These are phyloP conservation scores for Cryptus viduatorius DNA, from an alignment of 2,888 invertebrate genomes.

Conservation along the genomic window DNA sequence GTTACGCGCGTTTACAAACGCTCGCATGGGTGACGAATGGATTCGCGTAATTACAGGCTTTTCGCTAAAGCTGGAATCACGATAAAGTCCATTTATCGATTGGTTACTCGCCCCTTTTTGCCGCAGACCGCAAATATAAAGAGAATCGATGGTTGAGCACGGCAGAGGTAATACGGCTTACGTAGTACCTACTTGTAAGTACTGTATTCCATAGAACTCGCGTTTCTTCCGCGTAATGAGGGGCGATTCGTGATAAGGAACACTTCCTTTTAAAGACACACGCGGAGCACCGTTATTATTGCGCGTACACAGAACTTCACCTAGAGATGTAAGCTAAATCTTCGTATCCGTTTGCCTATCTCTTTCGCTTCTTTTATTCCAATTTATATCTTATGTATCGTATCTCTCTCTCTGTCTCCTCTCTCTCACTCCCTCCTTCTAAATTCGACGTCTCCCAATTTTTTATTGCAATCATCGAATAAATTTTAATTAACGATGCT, in stretches of 20 bases:
- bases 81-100: constrained; percentile 43
- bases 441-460: not conserved
- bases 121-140: not conserved
- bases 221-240: constrained; percentile 55
- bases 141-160: constrained; percentile 7
- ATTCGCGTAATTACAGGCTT: constrained; percentile 45
- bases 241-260: constrained; percentile 65
- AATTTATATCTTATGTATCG: constrained; percentile 8
- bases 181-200: constrained; percentile 1
- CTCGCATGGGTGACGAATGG: constrained; percentile 36
- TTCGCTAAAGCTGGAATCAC: constrained; percentile 48
- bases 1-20: not conserved
- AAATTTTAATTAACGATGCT: constrained; percentile 9
- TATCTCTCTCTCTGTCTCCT: not conserved
- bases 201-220: constrained; percentile 34
- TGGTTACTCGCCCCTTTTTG: constrained; percentile 20
- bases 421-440: not conserved
- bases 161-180: not conserved
- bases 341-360: constrained; percentile 36
- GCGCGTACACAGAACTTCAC: constrained; percentile 51
- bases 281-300: constrained; percentile 56
- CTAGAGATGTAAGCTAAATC: constrained; percentile 13
- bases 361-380: not conserved
- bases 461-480: not conserved
- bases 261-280: constrained; percentile 58